A percentile compares a stretch with the other conserved stretches of the same genome.
Evolutionary conservation across 2,113 vertebrate genomes (phyloP).

Genomic region (Conger conger): DNA sequence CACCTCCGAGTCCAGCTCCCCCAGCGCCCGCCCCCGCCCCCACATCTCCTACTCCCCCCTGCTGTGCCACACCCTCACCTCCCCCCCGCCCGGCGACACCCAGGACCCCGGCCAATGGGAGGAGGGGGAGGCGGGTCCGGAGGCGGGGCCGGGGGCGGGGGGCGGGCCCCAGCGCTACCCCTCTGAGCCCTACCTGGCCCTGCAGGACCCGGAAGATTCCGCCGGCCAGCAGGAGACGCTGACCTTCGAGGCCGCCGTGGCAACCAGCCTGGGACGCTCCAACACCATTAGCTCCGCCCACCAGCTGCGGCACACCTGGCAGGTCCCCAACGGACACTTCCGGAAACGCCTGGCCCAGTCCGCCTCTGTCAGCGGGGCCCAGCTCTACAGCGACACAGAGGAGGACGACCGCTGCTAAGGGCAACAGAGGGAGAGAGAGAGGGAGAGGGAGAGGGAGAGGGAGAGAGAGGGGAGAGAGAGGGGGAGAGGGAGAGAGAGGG

Average conservation of each 20-base stretch:
- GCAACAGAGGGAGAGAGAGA: slow-evolving; percentile 22
- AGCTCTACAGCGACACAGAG: slow-evolving; percentile 90
- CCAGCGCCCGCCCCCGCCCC: slow-evolving; percentile 83
- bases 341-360: slow-evolving; percentile 85
- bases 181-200: slow-evolving; percentile 90
- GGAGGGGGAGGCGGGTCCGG: slow-evolving; percentile 59
- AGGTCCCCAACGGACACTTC: slow-evolving; percentile 96
- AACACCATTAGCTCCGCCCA: slow-evolving; percentile 89
- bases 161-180: slow-evolving; percentile 82
- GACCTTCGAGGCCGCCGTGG: slow-evolving; percentile 94
- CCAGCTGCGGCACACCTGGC: slow-evolving; percentile 87
- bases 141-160: slow-evolving; percentile 19
- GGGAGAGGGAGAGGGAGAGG: background rate
- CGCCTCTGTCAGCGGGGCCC: slow-evolving; percentile 78
- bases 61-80: slow-evolving; percentile 76
- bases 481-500: background rate
- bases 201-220: slow-evolving; percentile 86
- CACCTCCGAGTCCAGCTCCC: slow-evolving; percentile 95
- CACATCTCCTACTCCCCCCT: slow-evolving; percentile 92
- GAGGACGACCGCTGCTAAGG: slow-evolving; percentile 93
- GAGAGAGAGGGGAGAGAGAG: slow-evolving; percentile 8
- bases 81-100: slow-evolving; percentile 62
- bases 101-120: slow-evolving; percentile 37
- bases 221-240: slow-evolving; percentile 89
- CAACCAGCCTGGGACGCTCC: slow-evolving; percentile 90